Conservation (phyloP, 2,797 vertebrate species). For the Acanthornis magna region DNA sequence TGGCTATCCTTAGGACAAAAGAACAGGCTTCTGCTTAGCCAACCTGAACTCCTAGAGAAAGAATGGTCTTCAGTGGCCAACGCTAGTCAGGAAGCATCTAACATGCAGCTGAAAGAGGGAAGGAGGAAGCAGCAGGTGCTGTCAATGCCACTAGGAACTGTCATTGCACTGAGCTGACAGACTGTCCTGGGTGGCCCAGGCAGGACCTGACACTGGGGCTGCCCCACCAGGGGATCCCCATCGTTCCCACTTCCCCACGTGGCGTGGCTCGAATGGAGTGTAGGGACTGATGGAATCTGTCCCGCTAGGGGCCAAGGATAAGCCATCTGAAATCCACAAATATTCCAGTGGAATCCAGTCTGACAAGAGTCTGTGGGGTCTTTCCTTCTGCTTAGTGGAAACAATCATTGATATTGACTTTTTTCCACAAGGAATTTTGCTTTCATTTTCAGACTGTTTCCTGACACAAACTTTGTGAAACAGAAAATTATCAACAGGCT, state of each 20-base stretch:
- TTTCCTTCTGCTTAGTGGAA: neutral
- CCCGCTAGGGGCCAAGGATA: neutral
- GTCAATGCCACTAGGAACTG: neutral
- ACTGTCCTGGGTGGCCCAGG: neutral
- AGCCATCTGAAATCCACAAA: neutral
- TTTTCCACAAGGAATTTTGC: neutral
- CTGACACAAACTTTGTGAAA: neutral
- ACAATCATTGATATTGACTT: neutral
- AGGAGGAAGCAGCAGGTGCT: neutral
- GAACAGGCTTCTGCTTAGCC: neutral
- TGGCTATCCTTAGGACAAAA: neutral
- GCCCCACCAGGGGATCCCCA: neutral
- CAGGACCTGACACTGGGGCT: rapidly evolving
- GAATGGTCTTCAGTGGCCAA: rapidly evolving
- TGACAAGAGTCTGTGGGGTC: neutral
- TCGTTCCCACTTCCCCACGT: neutral
- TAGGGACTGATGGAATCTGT: neutral
- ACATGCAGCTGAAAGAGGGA: neutral
- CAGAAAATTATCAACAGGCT: neutral
- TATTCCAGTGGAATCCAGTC: neutral
- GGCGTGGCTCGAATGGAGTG: neutral
- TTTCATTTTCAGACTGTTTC: neutral
- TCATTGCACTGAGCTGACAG: neutral
- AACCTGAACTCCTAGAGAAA: neutral
- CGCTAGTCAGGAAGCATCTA: neutral